phyloP scores from a whole-genome alignment of 2,888 invertebrate genomes.

The Resseliella maxima region DNA sequence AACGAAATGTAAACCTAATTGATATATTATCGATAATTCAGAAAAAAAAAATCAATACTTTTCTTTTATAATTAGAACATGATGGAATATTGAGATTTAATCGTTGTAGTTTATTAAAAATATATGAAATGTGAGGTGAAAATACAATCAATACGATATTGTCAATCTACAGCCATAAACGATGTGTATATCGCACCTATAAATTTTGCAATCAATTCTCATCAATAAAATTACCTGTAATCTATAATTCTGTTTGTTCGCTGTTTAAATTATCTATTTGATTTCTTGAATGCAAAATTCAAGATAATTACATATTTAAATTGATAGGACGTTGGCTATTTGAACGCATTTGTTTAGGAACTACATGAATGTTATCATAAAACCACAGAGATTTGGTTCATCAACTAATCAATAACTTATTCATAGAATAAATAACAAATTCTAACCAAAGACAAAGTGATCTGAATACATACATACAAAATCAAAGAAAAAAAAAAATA shows the following conservation, averaged over 20 bases:
- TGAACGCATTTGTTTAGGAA: background rate
- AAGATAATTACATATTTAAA: constrained; percentile 10
- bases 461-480: background rate
- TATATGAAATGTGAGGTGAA: background rate
- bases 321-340: background rate
- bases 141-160: background rate
- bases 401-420: constrained; percentile 26
- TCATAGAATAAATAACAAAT: background rate
- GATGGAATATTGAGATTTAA: too few species aligned
- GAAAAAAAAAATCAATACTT: too few species aligned
- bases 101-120: background rate
- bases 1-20: too few species aligned
- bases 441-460: background rate
- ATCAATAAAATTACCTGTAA: background rate
- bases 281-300: background rate
- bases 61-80: too few species aligned
- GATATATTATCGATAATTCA: too few species aligned
- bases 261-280: background rate
- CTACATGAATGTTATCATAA: background rate
- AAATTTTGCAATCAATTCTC: background rate
- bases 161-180: background rate
- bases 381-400: background rate
- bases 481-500: too few species aligned
- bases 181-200: constrained; percentile 23
- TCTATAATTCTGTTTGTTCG: constrained; percentile 33